Conservation (phyloP, 2,888 invertebrate species). For the Epistrophe grossulariae region DNA sequence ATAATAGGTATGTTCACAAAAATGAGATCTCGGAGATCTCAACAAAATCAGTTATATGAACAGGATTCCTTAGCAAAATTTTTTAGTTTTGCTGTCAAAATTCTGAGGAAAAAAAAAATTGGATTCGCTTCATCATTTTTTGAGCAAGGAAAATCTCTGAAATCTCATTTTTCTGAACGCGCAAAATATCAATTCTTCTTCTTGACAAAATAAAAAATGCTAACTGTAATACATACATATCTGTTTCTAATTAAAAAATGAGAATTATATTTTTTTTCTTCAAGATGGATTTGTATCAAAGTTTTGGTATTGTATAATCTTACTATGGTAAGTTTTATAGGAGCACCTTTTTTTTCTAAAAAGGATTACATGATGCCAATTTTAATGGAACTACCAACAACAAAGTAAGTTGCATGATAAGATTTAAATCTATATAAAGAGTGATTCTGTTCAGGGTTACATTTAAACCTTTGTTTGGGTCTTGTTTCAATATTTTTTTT, state of each 20-base stretch:
- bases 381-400: slow-evolving; percentile 53
- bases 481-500: neutral
- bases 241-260: neutral
- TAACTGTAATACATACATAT: too few species aligned
- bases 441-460: too few species aligned
- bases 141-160: too few species aligned
- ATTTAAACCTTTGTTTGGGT: too few species aligned
- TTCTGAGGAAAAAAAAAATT: too few species aligned
- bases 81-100: too few species aligned
- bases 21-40: too few species aligned
- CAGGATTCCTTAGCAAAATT: too few species aligned
- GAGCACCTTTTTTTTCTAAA: slow-evolving; percentile 23
- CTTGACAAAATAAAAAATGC: neutral
- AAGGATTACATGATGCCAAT: slow-evolving; percentile 56
- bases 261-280: neutral
- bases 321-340: slow-evolving; percentile 17
- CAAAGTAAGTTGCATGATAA: slow-evolving; percentile 22
- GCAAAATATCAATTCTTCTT: neutral
- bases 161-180: too few species aligned
- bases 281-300: slow-evolving; percentile 33
- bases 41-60: too few species aligned
- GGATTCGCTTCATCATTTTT: too few species aligned
- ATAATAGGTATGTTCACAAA: too few species aligned
- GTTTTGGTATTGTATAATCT: slow-evolving; percentile 35
- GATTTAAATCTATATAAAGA: neutral